Base-by-base conservation (phyloP, 2,888 invertebrate genomes). In the Cryptops parisi region DNA sequence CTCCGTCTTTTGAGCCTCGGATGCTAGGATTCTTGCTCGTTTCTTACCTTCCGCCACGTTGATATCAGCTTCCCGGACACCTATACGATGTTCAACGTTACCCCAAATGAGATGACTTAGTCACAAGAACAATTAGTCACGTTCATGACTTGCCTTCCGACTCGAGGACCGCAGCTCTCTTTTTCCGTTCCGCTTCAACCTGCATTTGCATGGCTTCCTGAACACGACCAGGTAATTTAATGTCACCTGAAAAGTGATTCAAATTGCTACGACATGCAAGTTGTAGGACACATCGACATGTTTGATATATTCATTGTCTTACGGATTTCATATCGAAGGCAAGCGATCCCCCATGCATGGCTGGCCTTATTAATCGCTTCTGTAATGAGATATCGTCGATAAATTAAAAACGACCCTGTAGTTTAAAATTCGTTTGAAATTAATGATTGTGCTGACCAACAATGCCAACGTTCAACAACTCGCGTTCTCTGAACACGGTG, bases 171-270 rank as follows among this genome's bases (percentile, higher is more conserved):
- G 91, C 85, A 0, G 98, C 98, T 59, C 98, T 76, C 68, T 99
- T 99, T 65, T 84, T 82, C 52, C 98, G 73, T 69, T 99, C 98
- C 0, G 98, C 98, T 72, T 98, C 97, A 0, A 99, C 98, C 74
- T 98, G 98, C 94, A 97, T 96, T 71, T 98, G 98, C 98, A 98
- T 99, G 0, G 98, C 98, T 70, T 97, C 96, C 65, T 96, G 90
- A 1, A 98, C 86, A 62, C 94, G 79, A 0, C 76, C 72, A 0
- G 98, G 98, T 58, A 94, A 72, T 67, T 81, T 82, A 64, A 93
- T 89, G 65, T 91, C 83, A 74, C 85, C 89, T 90, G 62, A 44
- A 64, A 59, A 52, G 24, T 46, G 25, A 41, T 12, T n/a, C 33
- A 15, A 9, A 9, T 33, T 33, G 6, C 15, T 6, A 33, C 15